Evolutionary conservation across 35 echinoderm and acorn worm species (phyloP).

Genomic region (Ophiothrix spiculata): DNA sequence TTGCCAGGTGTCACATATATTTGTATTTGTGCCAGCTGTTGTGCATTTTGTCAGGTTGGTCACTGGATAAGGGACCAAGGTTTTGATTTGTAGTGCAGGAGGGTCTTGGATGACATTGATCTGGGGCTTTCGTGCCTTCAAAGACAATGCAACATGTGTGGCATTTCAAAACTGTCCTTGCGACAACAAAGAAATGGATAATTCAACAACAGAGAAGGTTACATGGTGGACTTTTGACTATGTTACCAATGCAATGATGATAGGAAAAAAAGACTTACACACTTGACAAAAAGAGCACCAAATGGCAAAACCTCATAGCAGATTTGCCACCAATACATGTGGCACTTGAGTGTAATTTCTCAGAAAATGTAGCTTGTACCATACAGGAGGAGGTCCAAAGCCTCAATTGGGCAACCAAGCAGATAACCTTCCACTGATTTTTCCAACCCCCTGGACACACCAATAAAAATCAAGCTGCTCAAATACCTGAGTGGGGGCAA

Average conservation of each 20-base stretch:
- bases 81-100: no score
- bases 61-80: no score
- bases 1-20: no score
- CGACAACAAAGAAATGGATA: neutral
- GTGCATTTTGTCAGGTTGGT: no score
- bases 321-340: no score
- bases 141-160: neutral
- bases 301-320: neutral
- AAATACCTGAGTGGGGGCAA: no score
- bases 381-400: neutral
- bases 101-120: no score
- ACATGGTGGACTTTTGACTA: neutral
- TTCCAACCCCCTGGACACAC: no score
- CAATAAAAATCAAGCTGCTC: no score
- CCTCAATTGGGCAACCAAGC: neutral
- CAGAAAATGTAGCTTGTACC: neutral
- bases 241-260: neutral
- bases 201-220: neutral
- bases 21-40: no score
- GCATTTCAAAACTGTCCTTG: neutral
- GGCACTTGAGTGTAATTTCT: neutral
- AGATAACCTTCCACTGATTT: no score
- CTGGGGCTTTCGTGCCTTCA: no score
- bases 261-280: neutral
- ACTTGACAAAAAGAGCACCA: neutral